Percentiles rank a stretch among this genome's conserved stretches.
These are phyloP conservation scores for Endotricha flammealis DNA, from an alignment of 2,888 invertebrate species.

Conservation along the genomic window DNA sequence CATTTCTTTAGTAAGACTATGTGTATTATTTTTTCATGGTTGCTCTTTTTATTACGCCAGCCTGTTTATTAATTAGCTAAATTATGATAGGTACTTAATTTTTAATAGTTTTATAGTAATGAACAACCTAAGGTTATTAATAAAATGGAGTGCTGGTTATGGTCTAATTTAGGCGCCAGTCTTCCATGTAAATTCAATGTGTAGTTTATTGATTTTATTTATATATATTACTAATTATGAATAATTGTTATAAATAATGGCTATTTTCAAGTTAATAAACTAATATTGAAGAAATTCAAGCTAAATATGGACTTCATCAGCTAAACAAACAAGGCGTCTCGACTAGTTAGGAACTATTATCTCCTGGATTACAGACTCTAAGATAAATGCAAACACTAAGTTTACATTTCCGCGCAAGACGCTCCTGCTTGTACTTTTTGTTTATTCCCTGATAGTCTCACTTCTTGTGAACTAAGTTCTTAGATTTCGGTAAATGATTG, in stretches of 20 bases:
- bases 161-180: too few relatives aligned
- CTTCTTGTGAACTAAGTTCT: background rate
- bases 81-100: too few relatives aligned
- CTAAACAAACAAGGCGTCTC: conserved; percentile 56
- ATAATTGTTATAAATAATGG: too few relatives aligned
- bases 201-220: too few relatives aligned
- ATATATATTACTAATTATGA: too few relatives aligned
- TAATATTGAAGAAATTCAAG: conserved; percentile 54
- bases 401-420: conserved; percentile 34
- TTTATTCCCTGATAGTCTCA: conserved; percentile 26
- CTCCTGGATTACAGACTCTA: conserved; percentile 52
- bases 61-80: too few relatives aligned
- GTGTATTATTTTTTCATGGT: conserved; percentile 1
- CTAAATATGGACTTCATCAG: conserved; percentile 54
- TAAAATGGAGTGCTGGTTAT: too few relatives aligned
- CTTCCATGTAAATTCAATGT: too few relatives aligned
- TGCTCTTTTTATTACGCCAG: conserved; percentile 2
- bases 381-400: conserved; percentile 43
- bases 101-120: too few relatives aligned
- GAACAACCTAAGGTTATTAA: too few relatives aligned
- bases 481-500: too few relatives aligned
- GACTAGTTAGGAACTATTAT: conserved; percentile 64
- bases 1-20: conserved; percentile 15
- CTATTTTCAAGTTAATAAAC: too few relatives aligned
- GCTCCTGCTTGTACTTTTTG: conserved; percentile 21